Evolutionary conservation across 2,888 invertebrate species (phyloP).

Genomic region (Notocelia uddmanniana): DNA sequence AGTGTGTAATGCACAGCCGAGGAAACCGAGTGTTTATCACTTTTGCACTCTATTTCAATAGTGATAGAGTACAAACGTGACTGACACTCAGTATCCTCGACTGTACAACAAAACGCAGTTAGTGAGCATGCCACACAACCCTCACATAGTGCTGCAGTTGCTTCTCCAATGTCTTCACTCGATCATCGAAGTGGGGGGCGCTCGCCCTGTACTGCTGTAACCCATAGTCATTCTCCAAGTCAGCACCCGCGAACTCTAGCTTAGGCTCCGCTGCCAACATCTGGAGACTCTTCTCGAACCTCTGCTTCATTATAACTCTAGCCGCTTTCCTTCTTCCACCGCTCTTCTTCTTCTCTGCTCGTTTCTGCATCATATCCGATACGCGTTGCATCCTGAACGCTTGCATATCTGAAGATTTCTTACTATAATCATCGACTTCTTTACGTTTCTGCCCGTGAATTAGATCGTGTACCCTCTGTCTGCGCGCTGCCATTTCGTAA

Average conservation of each 20-base stretch:
- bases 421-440: slow-evolving; percentile 54
- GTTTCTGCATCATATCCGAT: slow-evolving; percentile 91
- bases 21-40: too few relatives aligned
- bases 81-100: too few relatives aligned
- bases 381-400: slow-evolving; percentile 89
- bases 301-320: slow-evolving; percentile 90
- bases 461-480: slow-evolving; percentile 69
- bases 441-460: slow-evolving; percentile 64
- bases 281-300: slow-evolving; percentile 94
- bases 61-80: too few relatives aligned
- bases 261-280: slow-evolving; percentile 93
- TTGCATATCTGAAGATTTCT: slow-evolving; percentile 70
- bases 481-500: slow-evolving; percentile 70
- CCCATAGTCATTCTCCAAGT: slow-evolving; percentile 92
- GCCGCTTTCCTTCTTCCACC: slow-evolving; percentile 70
- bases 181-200: slow-evolving; percentile 93
- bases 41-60: too few relatives aligned
- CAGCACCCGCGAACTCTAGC: slow-evolving; percentile 84
- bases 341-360: slow-evolving; percentile 75
- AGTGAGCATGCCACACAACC: slow-evolving; percentile 67
- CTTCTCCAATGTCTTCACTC: slow-evolving; percentile 91
- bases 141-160: slow-evolving; percentile 82
- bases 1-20: too few relatives aligned
- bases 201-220: slow-evolving; percentile 94
- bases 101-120: slow-evolving; percentile 29